phyloP scores from a whole-genome alignment of 2,113 vertebrate species.

The Hyperoodon ampullatus region DNA sequence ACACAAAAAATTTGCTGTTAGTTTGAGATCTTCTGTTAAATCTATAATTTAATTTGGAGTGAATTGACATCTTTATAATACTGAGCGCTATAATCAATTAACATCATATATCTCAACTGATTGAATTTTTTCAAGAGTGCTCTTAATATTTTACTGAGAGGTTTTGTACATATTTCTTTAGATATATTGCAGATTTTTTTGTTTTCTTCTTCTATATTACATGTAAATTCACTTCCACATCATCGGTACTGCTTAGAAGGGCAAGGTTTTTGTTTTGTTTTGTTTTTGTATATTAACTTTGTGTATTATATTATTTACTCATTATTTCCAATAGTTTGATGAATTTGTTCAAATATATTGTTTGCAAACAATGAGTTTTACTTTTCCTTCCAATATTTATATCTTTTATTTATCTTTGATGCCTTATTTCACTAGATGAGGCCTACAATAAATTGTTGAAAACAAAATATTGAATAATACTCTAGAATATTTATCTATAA shows the following conservation, averaged over 20 bases:
- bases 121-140: not conserved
- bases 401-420: not conserved
- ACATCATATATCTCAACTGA: not conserved
- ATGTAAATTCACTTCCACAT: not conserved
- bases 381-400: not conserved
- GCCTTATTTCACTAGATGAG: not conserved
- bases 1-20: not conserved
- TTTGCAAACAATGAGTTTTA: not conserved
- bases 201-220: not conserved
- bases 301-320: not conserved
- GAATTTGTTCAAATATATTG: not conserved
- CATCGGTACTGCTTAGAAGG: not conserved
- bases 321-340: not conserved
- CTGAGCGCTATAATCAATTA: not conserved
- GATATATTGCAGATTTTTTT: not conserved
- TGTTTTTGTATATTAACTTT: not conserved
- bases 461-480: not conserved
- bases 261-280: not conserved
- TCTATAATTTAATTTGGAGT: not conserved
- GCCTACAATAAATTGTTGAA: not conserved
- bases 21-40: not conserved
- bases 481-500: not conserved
- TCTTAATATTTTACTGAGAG: not conserved
- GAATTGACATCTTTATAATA: not conserved
- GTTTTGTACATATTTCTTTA: not conserved